These are phyloP conservation scores for Microtus richardsoni DNA, from an alignment of 2,113 vertebrate species.

Conservation along the genomic window DNA sequence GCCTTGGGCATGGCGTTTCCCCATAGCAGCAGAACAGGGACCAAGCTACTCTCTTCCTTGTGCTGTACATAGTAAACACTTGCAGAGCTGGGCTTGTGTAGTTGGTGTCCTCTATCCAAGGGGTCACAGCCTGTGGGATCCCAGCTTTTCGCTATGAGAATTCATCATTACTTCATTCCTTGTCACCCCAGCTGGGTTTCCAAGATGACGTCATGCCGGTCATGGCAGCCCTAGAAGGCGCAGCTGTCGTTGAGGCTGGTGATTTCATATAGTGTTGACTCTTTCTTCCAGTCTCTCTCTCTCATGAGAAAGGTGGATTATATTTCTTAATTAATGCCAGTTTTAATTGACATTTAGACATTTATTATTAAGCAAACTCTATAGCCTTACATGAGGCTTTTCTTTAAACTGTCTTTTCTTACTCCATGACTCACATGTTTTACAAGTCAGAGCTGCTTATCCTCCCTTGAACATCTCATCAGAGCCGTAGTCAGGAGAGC, in stretches of 20 bases:
- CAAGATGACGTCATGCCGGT: neutral
- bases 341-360: conserved; percentile 52
- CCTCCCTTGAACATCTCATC: neutral
- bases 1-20: neutral
- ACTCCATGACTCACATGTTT: conserved; percentile 18
- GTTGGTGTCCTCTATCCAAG: neutral
- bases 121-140: too few relatives aligned
- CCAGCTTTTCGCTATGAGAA: neutral
- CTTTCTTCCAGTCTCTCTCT: neutral
- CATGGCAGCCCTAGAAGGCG: neutral
- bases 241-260: neutral
- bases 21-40: neutral
- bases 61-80: neutral
- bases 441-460: neutral
- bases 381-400: neutral
- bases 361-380: conserved; percentile 47
- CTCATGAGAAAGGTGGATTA: conserved; percentile 15
- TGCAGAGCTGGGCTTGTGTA: neutral
- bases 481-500: neutral
- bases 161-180: neutral
- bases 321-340: conserved; percentile 35
- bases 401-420: conserved; percentile 42
- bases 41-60: neutral
- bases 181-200: neutral
- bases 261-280: neutral